Base-by-base conservation (phyloP, 1,140 invertebrate species). In the Hylyphantes graminicola region DNA sequence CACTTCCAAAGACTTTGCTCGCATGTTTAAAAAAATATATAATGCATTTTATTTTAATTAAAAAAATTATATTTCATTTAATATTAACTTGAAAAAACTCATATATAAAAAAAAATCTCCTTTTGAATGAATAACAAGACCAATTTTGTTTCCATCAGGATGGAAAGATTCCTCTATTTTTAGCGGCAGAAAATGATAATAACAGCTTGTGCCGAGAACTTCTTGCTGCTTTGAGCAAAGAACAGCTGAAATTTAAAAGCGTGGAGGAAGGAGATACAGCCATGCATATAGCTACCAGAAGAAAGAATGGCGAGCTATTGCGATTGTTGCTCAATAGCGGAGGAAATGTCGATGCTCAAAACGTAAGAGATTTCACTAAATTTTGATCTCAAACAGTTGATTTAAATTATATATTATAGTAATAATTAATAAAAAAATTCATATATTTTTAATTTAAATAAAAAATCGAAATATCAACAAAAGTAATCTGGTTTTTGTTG, bases 121-220 rank as follows among this genome's bases (percentile, higher is more conserved):
- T 35, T 35, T 35, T 35, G 35, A 35, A 35, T 35, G 35, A 35
- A 35, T 35, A 5, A 35, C 35, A 35, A 35, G 35, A 35, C 1
- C 35, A 35, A 35, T 35, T 54, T 6, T 70, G 11, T 3, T 53
- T 70, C 8, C 17, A 70, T 35, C 15, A 97, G 96, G 94, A 93
- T 90, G 97, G 97, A 82, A 96, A 96, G 90, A 95, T 98, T 87
- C 97, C 97, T 86, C 91, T 99, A 86, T 93, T 98, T 87, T 90
- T 97, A 87, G 96, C 97, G 51, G 94, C 98, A 68, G 96, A 98
- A 89, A 94, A 94, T 57, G 97, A 97, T 12, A 98, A 98, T 90
- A 94, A 96, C 88, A 94, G 94, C 76, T 96, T 98, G 92, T 95
- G 95, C 88, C 92, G 95, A 87, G 97, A 98, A 90, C 92, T 99